These are phyloP conservation scores for Vicugna pacos DNA, from an alignment of 2,113 vertebrate species.

Conservation along the genomic window DNA sequence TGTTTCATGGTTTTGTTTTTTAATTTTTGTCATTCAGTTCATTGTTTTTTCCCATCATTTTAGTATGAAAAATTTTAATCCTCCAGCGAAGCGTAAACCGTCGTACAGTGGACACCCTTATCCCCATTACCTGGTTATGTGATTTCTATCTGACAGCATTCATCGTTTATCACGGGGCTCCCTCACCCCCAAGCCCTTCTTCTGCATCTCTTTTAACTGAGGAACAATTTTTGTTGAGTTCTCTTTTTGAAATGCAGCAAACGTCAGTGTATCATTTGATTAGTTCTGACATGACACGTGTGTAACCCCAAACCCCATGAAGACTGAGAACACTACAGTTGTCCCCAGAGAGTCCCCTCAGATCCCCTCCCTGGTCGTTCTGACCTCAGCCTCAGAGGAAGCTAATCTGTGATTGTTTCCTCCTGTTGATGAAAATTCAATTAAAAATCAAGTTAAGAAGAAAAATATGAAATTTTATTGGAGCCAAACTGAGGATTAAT, in stretches of 20 bases:
- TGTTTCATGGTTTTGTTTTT: background rate
- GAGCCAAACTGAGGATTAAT: too few species aligned
- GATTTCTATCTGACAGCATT: background rate
- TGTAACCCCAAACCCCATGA: background rate
- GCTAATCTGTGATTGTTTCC: background rate
- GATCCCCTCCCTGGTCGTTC: background rate
- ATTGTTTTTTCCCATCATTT: background rate
- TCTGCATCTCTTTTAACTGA: background rate
- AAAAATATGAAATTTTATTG: too few species aligned
- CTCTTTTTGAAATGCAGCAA: background rate
- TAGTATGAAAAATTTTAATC: background rate
- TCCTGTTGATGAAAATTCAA: background rate
- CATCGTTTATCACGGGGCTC: background rate
- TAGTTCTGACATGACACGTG: background rate
- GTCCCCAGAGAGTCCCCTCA: background rate
- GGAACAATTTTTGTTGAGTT: background rate
- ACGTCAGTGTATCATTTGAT: background rate
- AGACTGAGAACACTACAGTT: background rate
- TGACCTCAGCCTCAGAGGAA: accelerated
- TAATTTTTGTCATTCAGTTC: background rate
- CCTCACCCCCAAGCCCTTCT: background rate
- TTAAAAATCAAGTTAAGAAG: too few species aligned
- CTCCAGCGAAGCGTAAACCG: background rate
- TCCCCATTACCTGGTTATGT: background rate
- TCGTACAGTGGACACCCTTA: background rate